These are phyloP conservation scores for Apis cerana DNA, from an alignment of 1,140 invertebrate genomes.

Conservation along the genomic window DNA sequence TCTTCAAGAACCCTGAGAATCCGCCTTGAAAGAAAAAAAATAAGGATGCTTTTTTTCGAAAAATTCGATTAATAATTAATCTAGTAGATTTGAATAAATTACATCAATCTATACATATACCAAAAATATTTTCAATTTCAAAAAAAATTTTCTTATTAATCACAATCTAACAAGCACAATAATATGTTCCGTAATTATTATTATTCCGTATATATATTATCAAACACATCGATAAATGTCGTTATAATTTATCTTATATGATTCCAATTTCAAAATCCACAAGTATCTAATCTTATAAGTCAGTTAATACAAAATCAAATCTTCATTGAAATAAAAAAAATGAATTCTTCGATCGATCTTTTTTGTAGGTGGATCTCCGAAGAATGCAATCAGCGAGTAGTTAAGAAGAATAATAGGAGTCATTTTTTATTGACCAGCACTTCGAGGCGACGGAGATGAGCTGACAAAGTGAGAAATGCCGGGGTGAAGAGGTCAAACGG, in stretches of 20 bases:
- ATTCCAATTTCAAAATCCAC: neutral
- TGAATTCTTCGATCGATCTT: constrained; percentile 18
- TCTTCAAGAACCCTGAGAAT: neutral
- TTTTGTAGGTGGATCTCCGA: constrained; percentile 35
- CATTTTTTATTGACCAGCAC: constrained; percentile 62
- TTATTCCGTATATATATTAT: too few species aligned
- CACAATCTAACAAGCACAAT: too few species aligned
- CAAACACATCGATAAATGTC: too few species aligned
- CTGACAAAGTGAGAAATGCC: constrained; percentile 69
- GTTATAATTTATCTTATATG: neutral
- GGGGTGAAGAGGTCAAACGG: constrained; percentile 53
- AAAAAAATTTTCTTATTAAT: too few species aligned
- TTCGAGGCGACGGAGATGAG: constrained; percentile 59
- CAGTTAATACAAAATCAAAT: neutral
- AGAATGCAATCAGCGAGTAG: constrained; percentile 61
- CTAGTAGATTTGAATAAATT: too few species aligned
- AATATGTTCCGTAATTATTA: too few species aligned
- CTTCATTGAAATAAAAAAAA: neutral
- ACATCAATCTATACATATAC: too few species aligned
- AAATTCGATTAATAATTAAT: neutral
- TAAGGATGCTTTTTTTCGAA: neutral
- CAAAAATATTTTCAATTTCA: too few species aligned
- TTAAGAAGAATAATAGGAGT: constrained; percentile 66
- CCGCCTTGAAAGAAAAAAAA: neutral
- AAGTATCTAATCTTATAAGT: neutral